phyloP scores from a whole-genome alignment of 2,888 invertebrate genomes.

The Habroteleia sp. region DNA sequence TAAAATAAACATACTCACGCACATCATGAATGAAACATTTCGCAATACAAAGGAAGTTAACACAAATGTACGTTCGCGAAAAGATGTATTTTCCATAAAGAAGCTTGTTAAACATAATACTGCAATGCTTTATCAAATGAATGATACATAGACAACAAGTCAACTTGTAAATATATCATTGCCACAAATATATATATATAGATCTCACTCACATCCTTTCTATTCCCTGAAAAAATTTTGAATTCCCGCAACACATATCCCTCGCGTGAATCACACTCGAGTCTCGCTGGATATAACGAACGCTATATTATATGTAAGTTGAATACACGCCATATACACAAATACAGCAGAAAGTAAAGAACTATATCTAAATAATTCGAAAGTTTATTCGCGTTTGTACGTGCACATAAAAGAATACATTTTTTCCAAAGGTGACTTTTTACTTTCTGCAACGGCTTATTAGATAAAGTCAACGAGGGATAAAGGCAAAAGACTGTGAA shows the following conservation, averaged over 20 bases:
- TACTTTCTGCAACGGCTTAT: constrained; percentile 37
- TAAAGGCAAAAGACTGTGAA: constrained; percentile 7
- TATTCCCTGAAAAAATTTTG: constrained; percentile 34
- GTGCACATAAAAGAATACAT: constrained; percentile 34
- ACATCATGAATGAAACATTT: constrained; percentile 44
- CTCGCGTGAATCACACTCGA: constrained; percentile 33
- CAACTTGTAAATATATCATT: constrained; percentile 59
- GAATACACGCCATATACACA: constrained; percentile 25
- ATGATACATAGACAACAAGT: constrained; percentile 21
- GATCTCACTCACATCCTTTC: constrained; percentile 33
- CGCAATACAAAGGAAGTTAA: constrained; percentile 25
- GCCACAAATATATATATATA: constrained; percentile 27
- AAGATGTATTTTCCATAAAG: constrained; percentile 59
- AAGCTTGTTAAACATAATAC: constrained; percentile 50
- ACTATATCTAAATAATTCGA: constrained; percentile 41
- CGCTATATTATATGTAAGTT: constrained; percentile 45
- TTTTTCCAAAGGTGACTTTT: constrained; percentile 27
- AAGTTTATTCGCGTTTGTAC: constrained; percentile 52
- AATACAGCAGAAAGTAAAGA: constrained; percentile 9
- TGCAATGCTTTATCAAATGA: constrained; percentile 56
- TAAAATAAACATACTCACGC: constrained; percentile 38
- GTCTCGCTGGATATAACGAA: constrained; percentile 45
- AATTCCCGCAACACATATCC: constrained; percentile 59
- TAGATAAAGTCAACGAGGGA: constrained; percentile 17
- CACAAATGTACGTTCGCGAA: constrained; percentile 34